Evolutionary conservation across 2,113 vertebrate genomes (phyloP).

Genomic region (Turnix velox): DNA sequence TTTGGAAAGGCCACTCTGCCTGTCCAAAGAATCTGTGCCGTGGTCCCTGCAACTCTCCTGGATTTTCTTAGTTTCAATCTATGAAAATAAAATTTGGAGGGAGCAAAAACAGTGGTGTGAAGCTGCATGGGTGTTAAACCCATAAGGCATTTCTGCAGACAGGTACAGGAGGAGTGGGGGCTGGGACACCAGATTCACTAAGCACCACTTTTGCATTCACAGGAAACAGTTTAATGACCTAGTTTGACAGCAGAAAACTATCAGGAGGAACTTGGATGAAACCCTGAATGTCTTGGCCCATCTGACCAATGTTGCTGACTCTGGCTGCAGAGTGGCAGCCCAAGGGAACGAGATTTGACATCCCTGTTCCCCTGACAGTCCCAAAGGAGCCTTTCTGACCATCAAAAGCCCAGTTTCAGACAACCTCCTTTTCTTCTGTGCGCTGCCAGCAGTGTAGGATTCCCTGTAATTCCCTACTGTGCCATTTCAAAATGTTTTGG

Average conservation of each 20-base stretch:
- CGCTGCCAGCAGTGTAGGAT: not conserved
- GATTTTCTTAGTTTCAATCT: not conserved
- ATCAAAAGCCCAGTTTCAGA: not conserved
- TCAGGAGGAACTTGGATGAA: not conserved
- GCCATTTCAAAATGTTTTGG: not conserved
- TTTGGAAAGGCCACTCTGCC: not conserved
- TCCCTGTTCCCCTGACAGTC: fast-evolving
- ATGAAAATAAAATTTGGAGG: not conserved
- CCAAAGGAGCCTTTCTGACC: not conserved
- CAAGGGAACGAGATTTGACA: not conserved
- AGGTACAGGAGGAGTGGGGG: not conserved
- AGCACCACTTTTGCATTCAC: not conserved
- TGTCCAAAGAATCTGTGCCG: not conserved
- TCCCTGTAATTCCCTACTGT: not conserved
- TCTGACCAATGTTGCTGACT: not conserved
- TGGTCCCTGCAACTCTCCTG: not conserved
- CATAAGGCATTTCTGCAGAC: not conserved
- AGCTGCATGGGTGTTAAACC: not conserved
- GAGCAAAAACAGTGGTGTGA: not conserved
- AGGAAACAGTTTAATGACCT: not conserved
- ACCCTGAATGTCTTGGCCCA: fast-evolving
- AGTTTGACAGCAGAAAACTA: not conserved
- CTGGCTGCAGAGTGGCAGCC: not conserved
- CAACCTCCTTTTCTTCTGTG: not conserved
- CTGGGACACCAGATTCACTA: not conserved